These are phyloP conservation scores for Anneissia japonica DNA, from an alignment of 35 echinoderm and acorn worm genomes.

Conservation along the genomic window DNA sequence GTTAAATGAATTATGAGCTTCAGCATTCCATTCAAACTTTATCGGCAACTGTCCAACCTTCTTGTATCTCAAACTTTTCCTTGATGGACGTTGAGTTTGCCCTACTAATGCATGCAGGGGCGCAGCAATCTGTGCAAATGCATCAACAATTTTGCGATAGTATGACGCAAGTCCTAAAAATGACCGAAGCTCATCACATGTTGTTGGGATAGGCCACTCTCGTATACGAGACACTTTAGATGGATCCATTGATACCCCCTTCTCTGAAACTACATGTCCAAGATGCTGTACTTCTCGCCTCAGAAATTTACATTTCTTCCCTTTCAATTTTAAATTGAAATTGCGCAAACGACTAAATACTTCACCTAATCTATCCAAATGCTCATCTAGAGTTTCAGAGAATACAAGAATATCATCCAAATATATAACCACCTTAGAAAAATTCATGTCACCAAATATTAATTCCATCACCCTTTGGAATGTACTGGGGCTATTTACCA, in stretches of 20 bases:
- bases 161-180: constrained; percentile 5
- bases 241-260: neutral
- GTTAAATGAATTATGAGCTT: too few relatives aligned
- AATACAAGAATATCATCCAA: constrained; percentile 57
- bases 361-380: constrained; percentile 11
- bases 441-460: constrained; percentile 33
- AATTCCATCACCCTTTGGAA: constrained; percentile 25
- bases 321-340: too few relatives aligned
- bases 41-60: too few relatives aligned
- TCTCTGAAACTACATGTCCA: too few relatives aligned
- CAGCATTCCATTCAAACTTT: too few relatives aligned
- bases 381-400: constrained; percentile 23
- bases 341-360: too few relatives aligned
- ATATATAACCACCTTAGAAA: constrained; percentile 46
- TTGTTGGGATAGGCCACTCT: neutral
- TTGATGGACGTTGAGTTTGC: neutral
- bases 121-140: neutral
- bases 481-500: constrained; percentile 13
- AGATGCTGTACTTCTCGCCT: too few relatives aligned
- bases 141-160: neutral
- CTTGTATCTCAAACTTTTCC: too few relatives aligned
- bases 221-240: neutral
- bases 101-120: neutral
- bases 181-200: neutral
- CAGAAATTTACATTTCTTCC: too few relatives aligned